Evolutionary conservation across 2,888 invertebrate species (phyloP).

Genomic region (Oxycera nigricornis): DNA sequence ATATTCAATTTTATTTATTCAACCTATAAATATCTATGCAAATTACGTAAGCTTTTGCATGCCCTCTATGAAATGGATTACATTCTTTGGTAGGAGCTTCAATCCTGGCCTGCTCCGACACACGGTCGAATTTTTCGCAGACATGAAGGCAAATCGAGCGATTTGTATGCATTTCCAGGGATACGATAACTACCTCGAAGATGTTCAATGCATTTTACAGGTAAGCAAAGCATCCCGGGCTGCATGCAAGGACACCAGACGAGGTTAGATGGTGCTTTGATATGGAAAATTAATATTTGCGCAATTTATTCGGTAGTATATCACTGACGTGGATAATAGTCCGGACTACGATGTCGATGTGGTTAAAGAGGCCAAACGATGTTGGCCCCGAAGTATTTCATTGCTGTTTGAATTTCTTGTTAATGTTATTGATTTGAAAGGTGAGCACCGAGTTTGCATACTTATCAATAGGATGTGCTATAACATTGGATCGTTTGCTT

Average conservation of each 20-base stretch:
- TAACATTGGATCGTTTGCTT: not conserved
- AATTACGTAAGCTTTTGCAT: not conserved
- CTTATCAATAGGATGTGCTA: not conserved
- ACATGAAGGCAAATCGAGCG: conserved; percentile 41
- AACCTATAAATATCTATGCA: not conserved
- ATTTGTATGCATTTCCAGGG: conserved; percentile 35
- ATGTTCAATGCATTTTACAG: conserved; percentile 32
- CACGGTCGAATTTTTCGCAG: conserved; percentile 44
- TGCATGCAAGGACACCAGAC: not conserved
- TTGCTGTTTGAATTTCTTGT: conserved; percentile 20
- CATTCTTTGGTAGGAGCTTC: conserved; percentile 25
- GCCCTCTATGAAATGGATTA: not conserved
- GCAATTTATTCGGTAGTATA: conserved; percentile 20
- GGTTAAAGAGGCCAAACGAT: conserved; percentile 16
- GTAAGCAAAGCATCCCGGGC: not conserved
- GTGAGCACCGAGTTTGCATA: not conserved
- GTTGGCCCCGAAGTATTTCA: conserved; percentile 14
- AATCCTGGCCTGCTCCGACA: conserved; percentile 41
- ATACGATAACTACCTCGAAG: conserved; percentile 40
- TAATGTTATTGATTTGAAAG: conserved; percentile 9
- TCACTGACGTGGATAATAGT: conserved; percentile 21
- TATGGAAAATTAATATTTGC: conserved; percentile 24
- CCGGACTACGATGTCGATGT: conserved; percentile 24
- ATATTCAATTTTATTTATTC: not conserved
- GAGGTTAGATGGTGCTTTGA: not conserved